Percentiles rank a stretch among this genome's conserved stretches.
Evolutionary conservation across 1,140 invertebrate genomes (phyloP).

Genomic region (Mycetomoellerius zeteki): DNA sequence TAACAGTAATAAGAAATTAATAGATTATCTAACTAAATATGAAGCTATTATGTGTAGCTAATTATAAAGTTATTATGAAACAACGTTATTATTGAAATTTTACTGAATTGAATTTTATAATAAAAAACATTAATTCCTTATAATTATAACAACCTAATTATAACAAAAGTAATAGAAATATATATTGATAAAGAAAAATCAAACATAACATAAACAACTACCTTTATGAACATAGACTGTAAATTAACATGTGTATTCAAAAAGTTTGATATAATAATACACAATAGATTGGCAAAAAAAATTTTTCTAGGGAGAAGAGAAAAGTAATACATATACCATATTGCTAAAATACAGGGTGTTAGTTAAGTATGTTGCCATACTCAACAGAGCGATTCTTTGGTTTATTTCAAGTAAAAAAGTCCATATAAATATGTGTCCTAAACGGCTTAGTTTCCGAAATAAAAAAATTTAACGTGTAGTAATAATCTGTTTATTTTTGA

Average conservation of each 20-base stretch:
- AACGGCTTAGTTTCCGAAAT: too few relatives aligned
- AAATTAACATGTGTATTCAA: background rate
- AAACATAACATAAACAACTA: background rate
- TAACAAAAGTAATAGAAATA: background rate
- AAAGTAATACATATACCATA: background rate
- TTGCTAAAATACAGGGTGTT: too few relatives aligned
- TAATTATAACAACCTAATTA: background rate
- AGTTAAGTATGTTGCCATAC: too few relatives aligned
- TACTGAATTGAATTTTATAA: background rate
- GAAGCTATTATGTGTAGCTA: too few relatives aligned
- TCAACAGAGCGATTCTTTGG: too few relatives aligned
- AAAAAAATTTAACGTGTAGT: too few relatives aligned
- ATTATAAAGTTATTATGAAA: background rate
- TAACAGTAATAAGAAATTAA: constrained; percentile 14
- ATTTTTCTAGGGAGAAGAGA: background rate
- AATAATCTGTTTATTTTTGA: too few relatives aligned
- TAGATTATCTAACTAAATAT: too few relatives aligned
- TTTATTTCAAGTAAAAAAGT: too few relatives aligned
- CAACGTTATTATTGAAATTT: background rate
- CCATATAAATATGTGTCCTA: too few relatives aligned
- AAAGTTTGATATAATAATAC: constrained; percentile 6
- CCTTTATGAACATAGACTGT: background rate
- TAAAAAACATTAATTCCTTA: background rate
- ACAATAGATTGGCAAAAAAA: background rate
- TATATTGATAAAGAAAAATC: background rate